Percentiles rank a stretch among this genome's conserved stretches.
phyloP scores from a whole-genome alignment of 2,797 vertebrate genomes.

The Tarsius wallacei region DNA sequence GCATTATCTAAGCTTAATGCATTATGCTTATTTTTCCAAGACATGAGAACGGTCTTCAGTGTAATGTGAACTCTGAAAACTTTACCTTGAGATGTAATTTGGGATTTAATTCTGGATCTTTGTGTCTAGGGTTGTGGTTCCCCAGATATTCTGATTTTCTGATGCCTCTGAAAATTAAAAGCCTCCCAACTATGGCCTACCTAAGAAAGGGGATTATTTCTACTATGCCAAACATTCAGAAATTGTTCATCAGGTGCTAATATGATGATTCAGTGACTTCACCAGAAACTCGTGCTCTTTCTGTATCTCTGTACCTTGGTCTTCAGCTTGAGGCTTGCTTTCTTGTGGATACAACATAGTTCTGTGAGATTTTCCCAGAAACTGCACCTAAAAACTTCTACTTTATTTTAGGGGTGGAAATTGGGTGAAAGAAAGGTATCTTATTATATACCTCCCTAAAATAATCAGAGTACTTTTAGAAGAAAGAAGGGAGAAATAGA shows the following conservation, averaged over 20 bases:
- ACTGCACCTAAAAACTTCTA: neutral
- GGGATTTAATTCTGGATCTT: neutral
- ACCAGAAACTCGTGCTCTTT: neutral
- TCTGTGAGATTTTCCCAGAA: constrained; percentile 1
- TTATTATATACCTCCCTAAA: neutral
- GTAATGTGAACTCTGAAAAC: neutral
- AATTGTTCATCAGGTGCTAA: neutral
- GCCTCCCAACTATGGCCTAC: neutral
- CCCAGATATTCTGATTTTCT: constrained; percentile 20
- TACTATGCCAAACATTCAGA: neutral
- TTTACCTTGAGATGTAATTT: neutral
- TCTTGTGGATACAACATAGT: too few species aligned
- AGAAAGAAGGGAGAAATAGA: neutral
- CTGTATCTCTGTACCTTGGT: neutral
- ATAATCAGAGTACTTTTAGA: neutral
- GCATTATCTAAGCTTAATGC: neutral
- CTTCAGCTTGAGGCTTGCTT: neutral
- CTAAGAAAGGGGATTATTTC: neutral
- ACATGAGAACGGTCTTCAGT: neutral
- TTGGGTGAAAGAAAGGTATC: neutral
- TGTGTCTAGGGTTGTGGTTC: neutral
- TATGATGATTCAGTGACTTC: neutral
- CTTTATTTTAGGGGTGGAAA: neutral
- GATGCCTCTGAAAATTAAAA: neutral
- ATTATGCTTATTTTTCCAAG: neutral